Percentiles rank a stretch among this genome's conserved stretches.
phyloP scores from a whole-genome alignment of 2,888 invertebrate genomes.

The Herminia tarsipennalis region DNA sequence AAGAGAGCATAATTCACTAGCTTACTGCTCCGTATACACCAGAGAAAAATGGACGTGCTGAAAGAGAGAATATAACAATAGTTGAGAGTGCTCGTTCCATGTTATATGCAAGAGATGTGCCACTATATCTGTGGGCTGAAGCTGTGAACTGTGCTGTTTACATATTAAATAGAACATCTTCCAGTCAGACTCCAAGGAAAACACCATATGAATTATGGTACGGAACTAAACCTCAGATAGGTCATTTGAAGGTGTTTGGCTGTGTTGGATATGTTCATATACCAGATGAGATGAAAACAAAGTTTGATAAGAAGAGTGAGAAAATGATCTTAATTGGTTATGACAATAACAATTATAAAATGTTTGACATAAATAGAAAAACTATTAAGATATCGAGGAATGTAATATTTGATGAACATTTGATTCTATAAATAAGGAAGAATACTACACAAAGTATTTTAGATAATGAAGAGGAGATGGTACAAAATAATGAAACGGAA shows the following conservation, averaged over 20 bases:
- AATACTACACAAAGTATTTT: slow-evolving; percentile 19
- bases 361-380: slow-evolving; percentile 27
- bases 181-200: slow-evolving; percentile 34
- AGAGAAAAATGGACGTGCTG: slow-evolving; percentile 49
- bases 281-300: slow-evolving; percentile 43
- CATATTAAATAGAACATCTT: slow-evolving; percentile 51
- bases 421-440: slow-evolving; percentile 15
- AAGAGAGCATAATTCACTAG: slow-evolving; percentile 44
- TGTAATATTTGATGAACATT: slow-evolving; percentile 42
- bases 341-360: slow-evolving; percentile 46
- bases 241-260: slow-evolving; percentile 45
- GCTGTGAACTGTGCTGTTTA: slow-evolving; percentile 54
- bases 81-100: slow-evolving; percentile 46
- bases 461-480: not conserved
- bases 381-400: slow-evolving; percentile 33
- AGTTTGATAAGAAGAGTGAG: slow-evolving; percentile 27
- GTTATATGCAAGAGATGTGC: slow-evolving; percentile 38
- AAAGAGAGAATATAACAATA: slow-evolving; percentile 51
- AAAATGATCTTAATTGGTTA: slow-evolving; percentile 48
- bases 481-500: no score
- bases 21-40: slow-evolving; percentile 46
- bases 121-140: slow-evolving; percentile 55
- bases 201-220: slow-evolving; percentile 50
- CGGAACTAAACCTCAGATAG: slow-evolving; percentile 31
- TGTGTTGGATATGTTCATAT: slow-evolving; percentile 46